Evolutionary conservation across 2,113 vertebrate species (phyloP).

Genomic region (Hemiprocne comata): DNA sequence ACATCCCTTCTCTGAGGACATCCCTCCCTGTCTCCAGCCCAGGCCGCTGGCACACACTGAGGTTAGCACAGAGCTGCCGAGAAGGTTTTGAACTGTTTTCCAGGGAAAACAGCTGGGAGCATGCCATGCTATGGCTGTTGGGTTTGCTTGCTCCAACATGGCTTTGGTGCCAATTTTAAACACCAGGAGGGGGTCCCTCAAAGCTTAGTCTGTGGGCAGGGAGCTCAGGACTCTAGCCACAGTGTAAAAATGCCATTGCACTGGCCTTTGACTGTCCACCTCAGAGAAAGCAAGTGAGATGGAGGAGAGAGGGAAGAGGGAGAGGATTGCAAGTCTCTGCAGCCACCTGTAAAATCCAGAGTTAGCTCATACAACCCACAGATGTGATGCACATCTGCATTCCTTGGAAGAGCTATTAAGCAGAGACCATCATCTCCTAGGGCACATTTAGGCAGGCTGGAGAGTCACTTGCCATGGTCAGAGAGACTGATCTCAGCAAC

Average conservation of each 20-base stretch:
- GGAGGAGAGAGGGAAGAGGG: neutral
- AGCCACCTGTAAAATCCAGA: neutral
- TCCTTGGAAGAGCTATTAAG: neutral
- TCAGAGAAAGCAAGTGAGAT: neutral
- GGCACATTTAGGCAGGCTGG: neutral
- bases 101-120: neutral
- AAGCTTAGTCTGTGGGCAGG: neutral
- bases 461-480: neutral
- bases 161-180: neutral
- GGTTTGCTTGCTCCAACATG: neutral
- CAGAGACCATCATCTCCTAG: neutral
- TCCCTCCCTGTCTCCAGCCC: neutral
- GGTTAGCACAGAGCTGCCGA: neutral
- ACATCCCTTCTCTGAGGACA: neutral
- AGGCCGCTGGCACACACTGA: neutral
- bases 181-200: neutral
- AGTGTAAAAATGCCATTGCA: neutral
- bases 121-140: fast-evolving
- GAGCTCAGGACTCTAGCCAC: neutral
- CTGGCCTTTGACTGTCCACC: neutral
- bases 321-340: neutral
- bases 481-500: neutral
- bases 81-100: neutral
- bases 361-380: neutral
- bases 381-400: neutral